These are phyloP conservation scores for Gambusia affinis DNA, from an alignment of 2,113 vertebrate species.

Conservation along the genomic window DNA sequence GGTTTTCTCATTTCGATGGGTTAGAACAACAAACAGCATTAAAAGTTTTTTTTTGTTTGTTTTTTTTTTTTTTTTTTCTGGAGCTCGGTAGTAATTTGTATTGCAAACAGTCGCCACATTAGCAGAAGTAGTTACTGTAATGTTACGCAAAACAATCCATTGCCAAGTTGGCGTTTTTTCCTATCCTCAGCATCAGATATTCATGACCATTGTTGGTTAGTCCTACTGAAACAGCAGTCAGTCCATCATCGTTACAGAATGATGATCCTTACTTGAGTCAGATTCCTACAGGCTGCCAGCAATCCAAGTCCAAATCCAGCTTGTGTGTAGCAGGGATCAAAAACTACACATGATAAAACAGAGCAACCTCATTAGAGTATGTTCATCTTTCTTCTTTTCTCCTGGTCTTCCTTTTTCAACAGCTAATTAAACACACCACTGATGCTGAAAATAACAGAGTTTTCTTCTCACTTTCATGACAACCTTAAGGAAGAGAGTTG, in stretches of 20 bases:
- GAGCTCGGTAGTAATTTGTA: no score
- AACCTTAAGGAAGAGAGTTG: no score
- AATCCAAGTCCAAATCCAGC: no score
- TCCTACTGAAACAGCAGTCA: neutral
- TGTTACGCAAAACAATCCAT: neutral
- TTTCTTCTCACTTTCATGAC: no score
- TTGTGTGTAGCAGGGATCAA: no score
- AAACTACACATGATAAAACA: neutral
- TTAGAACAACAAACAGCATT: no score
- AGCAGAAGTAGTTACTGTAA: neutral
- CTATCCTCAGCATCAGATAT: no score
- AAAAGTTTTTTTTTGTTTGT: no score
- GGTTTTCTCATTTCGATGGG: neutral
- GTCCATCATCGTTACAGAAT: neutral
- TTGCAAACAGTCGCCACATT: neutral
- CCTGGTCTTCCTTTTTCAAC: neutral
- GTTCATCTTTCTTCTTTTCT: neutral
- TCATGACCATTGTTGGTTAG: no score
- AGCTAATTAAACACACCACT: neutral
- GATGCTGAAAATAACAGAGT: no score
- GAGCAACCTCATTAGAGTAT: neutral
- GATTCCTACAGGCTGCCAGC: neutral
- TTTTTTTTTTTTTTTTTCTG: no score
- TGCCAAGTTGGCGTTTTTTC: neutral
- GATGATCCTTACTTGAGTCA: neutral